phyloP scores from a whole-genome alignment of 2,113 vertebrate species.

The Ictalurus furcatus region DNA sequence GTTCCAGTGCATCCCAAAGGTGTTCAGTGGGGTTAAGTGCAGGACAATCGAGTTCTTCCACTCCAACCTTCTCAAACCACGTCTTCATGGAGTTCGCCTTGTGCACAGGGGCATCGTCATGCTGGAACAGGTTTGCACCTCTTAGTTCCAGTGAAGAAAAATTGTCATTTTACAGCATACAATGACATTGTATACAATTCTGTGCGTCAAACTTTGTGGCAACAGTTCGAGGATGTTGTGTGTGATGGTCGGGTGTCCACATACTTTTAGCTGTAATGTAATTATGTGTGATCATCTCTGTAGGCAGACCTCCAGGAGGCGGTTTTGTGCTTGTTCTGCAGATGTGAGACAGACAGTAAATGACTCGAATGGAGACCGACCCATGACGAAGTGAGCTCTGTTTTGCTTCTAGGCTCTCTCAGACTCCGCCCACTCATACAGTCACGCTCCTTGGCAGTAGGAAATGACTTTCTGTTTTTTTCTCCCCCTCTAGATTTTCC shows the following conservation, averaged over 20 bases:
- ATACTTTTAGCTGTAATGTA: neutral
- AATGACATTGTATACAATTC: neutral
- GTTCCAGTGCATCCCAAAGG: too few species aligned
- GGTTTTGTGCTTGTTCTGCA: neutral
- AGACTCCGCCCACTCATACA: conserved; percentile 45
- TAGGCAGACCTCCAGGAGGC: neutral
- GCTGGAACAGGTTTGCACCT: too few species aligned
- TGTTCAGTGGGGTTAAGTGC: too few species aligned
- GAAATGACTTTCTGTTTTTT: conserved; percentile 51
- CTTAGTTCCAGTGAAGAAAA: too few species aligned
- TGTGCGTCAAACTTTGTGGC: neutral
- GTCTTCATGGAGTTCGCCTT: too few species aligned
- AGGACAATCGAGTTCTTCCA: too few species aligned
- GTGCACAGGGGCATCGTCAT: too few species aligned
- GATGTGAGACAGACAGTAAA: neutral
- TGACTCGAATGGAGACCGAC: neutral
- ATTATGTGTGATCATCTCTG: neutral
- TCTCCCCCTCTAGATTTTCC: conserved; percentile 43
- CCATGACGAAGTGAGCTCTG: neutral
- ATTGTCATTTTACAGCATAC: too few species aligned
- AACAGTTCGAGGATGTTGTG: neutral
- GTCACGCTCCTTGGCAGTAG: conserved; percentile 67
- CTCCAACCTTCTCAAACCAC: too few species aligned
- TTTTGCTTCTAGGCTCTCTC: neutral
- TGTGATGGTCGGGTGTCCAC: neutral